Evolutionary conservation across 2,888 invertebrate species (phyloP).

Genomic region (Timandra comae): DNA sequence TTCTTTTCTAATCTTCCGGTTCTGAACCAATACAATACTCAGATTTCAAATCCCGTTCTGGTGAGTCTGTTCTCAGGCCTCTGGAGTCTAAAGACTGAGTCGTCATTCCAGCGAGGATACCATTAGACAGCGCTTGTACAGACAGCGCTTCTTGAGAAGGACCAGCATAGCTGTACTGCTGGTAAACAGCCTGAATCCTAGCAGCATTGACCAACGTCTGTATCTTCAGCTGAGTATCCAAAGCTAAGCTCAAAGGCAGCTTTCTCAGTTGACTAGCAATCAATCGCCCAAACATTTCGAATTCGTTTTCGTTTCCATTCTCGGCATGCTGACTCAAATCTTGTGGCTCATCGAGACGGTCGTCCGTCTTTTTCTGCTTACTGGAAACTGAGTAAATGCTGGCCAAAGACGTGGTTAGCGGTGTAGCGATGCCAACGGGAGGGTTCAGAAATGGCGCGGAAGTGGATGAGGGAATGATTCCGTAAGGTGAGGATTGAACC

Average conservation of each 20-base stretch:
- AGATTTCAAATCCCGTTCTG: constrained; percentile 55
- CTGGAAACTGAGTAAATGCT: constrained; percentile 62
- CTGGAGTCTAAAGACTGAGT: constrained; percentile 50
- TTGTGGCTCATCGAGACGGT: constrained; percentile 57
- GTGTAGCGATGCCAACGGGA: constrained; percentile 69
- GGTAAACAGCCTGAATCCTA: constrained; percentile 67
- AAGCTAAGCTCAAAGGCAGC: constrained; percentile 59
- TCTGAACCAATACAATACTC: constrained; percentile 63
- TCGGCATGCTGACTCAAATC: constrained; percentile 69
- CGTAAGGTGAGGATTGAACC: constrained; percentile 55
- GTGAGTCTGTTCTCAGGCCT: constrained; percentile 53
- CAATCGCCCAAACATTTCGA: constrained; percentile 70
- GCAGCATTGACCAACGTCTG: constrained; percentile 67
- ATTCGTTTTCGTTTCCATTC: constrained; percentile 66
- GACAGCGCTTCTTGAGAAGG: constrained; percentile 67
- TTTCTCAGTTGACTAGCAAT: constrained; percentile 69
- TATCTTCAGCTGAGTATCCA: constrained; percentile 68
- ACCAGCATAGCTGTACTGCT: constrained; percentile 68
- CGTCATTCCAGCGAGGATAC: constrained; percentile 63
- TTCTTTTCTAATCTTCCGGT: constrained; percentile 57
- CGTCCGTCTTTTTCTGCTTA: constrained; percentile 65
- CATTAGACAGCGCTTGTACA: constrained; percentile 66
- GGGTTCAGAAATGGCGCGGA: constrained; percentile 63
- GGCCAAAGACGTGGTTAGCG: constrained; percentile 62
- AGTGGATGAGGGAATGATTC: constrained; percentile 57